Base-by-base conservation (phyloP, 2,888 invertebrate species). In the Nysson spinosus region DNA sequence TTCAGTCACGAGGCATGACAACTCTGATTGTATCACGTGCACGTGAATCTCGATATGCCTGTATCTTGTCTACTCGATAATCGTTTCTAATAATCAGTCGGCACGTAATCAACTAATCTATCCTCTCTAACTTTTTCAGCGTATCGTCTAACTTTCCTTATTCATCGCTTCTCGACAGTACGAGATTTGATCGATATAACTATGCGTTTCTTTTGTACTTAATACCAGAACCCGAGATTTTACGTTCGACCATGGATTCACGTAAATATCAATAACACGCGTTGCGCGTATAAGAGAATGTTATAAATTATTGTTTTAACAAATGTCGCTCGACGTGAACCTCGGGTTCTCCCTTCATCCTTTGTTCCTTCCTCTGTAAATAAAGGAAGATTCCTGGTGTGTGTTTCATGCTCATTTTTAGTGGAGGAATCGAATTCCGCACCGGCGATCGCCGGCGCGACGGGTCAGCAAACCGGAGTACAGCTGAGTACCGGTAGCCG, bases 401-500 rank as follows among this genome's bases (percentile, higher is more conserved):
- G 69, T 70, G 69, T 79, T 81, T 78, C 74, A 74, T 81, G 72
- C 75, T 85, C 71, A 73, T 75, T 83, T 84, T 57, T 85, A 86
- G 86, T 85, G 85, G 86, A 86, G 78, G 86, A 86, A 81, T 86
- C 85, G 55, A 85, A 84, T 79, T 86, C 86, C 72, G 83, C 84
- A 52, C 86, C 86, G 79, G 81, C 80, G 75, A 84, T 86, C 77
- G 81, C 82, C 77, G 82, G 82, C 47, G 72, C 78, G 54, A 74
- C 80, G 67, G 72, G 73, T 75, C 80, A 79, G 66, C 79, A 77
- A 69, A 76, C 74, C 60, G 80, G 79, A 55, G 73, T 81, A 68
- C 77, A 81, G 76, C 77, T 84, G 66, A 83, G 77, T 70, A 69
- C 79, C 73, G 79, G 82, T 70, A 90, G 90, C 89, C 91, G 92